Percentiles rank a stretch among this genome's conserved stretches.
These are phyloP conservation scores for Montipora sp. DNA, from an alignment of 64 coral and sea anemone species.

Conservation along the genomic window DNA sequence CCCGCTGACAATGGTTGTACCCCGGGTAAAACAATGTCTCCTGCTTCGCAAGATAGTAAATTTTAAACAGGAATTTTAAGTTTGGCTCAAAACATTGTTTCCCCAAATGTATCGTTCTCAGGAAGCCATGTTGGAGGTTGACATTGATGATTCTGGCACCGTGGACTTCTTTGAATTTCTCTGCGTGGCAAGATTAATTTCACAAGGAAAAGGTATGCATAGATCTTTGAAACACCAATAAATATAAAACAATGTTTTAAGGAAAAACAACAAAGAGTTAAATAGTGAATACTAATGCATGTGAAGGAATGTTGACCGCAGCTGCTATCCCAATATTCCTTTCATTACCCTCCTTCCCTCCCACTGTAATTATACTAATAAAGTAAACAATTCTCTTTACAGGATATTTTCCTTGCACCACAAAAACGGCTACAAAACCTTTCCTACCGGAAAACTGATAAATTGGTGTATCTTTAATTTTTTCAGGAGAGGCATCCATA, in stretches of 20 bases:
- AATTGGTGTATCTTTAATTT: background rate
- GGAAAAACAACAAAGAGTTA: background rate
- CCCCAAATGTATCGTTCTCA: conserved; percentile 8
- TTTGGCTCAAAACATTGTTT: background rate
- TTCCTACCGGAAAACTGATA: background rate
- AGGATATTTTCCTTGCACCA: background rate
- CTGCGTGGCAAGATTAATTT: conserved; percentile 80
- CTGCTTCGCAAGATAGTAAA: too few species aligned
- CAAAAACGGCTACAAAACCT: background rate
- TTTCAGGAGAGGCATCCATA: conserved; percentile 76
- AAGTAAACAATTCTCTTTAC: background rate
- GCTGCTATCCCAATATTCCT: too few species aligned
- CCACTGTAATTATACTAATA: too few species aligned
- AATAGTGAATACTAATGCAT: background rate
- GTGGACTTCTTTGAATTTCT: conserved; percentile 96
- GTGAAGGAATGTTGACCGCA: too few species aligned
- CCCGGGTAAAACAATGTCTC: too few species aligned
- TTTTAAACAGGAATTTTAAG: too few species aligned
- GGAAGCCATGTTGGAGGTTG: conserved; percentile 92
- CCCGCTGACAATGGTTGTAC: too few species aligned
- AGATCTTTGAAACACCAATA: background rate
- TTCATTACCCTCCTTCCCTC: too few species aligned
- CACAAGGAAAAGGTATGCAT: conserved; percentile 80
- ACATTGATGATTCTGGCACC: conserved; percentile 86
- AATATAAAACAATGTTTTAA: background rate